phyloP scores from a whole-genome alignment of 2,113 vertebrate genomes.

The Bubalus kerabau region DNA sequence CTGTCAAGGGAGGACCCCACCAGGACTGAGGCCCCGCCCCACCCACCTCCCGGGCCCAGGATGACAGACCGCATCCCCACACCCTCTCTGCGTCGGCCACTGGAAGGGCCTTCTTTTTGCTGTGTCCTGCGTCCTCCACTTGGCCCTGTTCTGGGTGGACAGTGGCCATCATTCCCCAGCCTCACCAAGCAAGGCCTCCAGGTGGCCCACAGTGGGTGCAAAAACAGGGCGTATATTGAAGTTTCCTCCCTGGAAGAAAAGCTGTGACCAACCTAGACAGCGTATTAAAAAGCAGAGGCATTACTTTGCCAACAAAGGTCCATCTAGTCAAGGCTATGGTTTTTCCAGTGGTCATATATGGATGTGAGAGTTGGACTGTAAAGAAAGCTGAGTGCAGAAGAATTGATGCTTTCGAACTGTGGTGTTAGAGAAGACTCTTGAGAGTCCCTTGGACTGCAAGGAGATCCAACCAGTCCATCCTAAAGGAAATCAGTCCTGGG shows the following conservation, averaged over 20 bases:
- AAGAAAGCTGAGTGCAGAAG: not conserved
- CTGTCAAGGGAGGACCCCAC: fast-evolving
- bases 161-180: not conserved
- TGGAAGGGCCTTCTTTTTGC: not conserved
- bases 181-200: not conserved
- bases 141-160: not conserved
- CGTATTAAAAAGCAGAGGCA: not conserved
- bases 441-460: not conserved
- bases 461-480: not conserved
- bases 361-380: not conserved
- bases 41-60: fast-evolving
- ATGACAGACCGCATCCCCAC: not conserved
- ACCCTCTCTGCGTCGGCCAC: fast-evolving
- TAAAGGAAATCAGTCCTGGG: not conserved
- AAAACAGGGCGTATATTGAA: not conserved
- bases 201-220: not conserved
- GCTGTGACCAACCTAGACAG: not conserved
- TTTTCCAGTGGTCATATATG: not conserved
- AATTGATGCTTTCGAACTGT: not conserved
- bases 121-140: not conserved
- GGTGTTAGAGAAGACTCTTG: not conserved
- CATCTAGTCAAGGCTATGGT: not conserved
- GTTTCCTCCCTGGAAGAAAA: not conserved
- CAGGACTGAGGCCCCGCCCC: not conserved
- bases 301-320: not conserved